Percentiles rank a stretch among this genome's conserved stretches.
phyloP scores from a whole-genome alignment of 1,140 invertebrate species.

The Octopus bimaculoides region DNA sequence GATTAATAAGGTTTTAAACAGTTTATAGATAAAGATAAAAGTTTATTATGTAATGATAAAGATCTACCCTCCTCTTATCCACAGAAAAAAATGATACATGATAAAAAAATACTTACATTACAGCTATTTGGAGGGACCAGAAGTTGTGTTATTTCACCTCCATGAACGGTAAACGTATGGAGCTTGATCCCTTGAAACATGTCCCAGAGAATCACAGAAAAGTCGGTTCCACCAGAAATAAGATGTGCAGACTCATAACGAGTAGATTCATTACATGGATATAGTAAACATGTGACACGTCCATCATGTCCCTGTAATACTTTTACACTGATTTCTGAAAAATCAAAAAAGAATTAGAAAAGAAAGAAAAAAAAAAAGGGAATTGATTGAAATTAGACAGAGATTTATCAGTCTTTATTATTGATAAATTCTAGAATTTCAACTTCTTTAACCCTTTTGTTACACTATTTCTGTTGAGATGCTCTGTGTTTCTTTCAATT shows the following conservation, averaged over 20 bases:
- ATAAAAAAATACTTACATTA: slow-evolving; percentile 45
- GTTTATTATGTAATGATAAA: too few species aligned
- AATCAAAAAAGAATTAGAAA: slow-evolving; percentile 17
- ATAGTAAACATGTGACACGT: slow-evolving; percentile 90
- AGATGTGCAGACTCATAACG: slow-evolving; percentile 82
- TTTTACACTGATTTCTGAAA: slow-evolving; percentile 83
- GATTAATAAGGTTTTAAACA: too few species aligned
- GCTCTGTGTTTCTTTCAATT: too few species aligned
- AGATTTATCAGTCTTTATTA: too few species aligned
- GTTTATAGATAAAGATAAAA: too few species aligned
- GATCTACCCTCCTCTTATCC: too few species aligned
- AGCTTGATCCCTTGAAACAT: slow-evolving; percentile 84
- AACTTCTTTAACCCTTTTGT: too few species aligned
- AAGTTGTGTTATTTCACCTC: slow-evolving; percentile 78
- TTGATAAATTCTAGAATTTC: too few species aligned
- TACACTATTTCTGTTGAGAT: too few species aligned
- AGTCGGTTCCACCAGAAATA: slow-evolving; percentile 95
- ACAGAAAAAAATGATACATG: not conserved
- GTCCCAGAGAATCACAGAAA: slow-evolving; percentile 97
- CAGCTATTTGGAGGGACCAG: slow-evolving; percentile 89
- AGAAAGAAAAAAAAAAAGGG: too few species aligned
- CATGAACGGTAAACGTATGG: slow-evolving; percentile 96
- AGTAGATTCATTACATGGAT: slow-evolving; percentile 88
- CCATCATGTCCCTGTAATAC: slow-evolving; percentile 87
- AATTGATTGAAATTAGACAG: too few species aligned